phyloP scores from a whole-genome alignment of 2,797 vertebrate species.

The Gorsachius magnificus region DNA sequence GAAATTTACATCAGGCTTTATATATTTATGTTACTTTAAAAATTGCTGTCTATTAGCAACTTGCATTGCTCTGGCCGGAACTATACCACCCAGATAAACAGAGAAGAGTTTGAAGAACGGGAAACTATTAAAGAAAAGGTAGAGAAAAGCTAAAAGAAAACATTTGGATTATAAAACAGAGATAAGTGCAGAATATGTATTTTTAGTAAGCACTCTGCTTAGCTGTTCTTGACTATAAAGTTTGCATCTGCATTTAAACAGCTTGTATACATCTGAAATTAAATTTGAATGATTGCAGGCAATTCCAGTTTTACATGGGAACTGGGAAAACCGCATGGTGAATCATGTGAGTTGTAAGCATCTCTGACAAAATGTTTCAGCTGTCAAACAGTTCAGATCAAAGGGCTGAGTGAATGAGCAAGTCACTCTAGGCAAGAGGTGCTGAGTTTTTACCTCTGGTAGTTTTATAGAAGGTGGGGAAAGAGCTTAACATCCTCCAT shows the following conservation, averaged over 20 bases:
- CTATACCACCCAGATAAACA: neutral
- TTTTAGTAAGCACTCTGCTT: conserved; percentile 33
- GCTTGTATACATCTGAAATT: neutral
- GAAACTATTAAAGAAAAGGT: neutral
- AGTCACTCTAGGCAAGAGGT: neutral
- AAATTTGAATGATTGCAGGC: conserved; percentile 45
- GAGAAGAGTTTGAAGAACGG: neutral
- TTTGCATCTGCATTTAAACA: conserved; percentile 65
- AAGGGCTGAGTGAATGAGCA: neutral
- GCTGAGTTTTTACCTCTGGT: neutral
- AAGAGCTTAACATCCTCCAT: neutral
- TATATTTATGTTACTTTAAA: neutral
- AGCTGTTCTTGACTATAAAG: conserved; percentile 40
- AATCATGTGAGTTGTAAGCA: neutral
- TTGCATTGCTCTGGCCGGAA: neutral
- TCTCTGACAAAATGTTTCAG: neutral
- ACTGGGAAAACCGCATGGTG: neutral
- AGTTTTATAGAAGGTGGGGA: neutral
- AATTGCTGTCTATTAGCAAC: neutral
- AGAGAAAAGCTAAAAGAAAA: neutral
- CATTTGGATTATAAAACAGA: neutral
- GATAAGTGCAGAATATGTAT: neutral
- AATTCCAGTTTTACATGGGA: neutral
- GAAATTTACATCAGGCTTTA: neutral
- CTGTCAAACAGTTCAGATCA: neutral